Conservation (phyloP, 2,113 vertebrate genomes). For the Girardinichthys multiradiatus region DNA sequence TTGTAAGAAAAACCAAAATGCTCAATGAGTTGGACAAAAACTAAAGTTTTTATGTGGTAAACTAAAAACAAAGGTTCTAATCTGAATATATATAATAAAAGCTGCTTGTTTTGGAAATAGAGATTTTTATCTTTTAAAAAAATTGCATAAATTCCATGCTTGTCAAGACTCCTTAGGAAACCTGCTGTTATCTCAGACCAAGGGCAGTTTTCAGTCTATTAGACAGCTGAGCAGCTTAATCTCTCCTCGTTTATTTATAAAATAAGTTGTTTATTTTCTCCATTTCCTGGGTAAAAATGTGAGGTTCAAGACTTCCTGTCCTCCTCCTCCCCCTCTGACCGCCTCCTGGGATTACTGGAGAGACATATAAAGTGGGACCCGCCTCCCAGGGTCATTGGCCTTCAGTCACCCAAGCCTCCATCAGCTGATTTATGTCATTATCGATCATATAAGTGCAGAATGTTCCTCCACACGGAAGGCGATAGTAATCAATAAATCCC, state of each 20-base stretch:
- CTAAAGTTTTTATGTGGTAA: not conserved
- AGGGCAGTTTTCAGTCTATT: slow-evolving; percentile 56
- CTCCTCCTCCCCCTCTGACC: slow-evolving; percentile 49
- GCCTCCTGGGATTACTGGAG: slow-evolving; percentile 46
- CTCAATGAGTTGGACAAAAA: not conserved
- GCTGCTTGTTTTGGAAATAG: too few relatives aligned
- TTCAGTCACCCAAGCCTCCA: slow-evolving; percentile 36
- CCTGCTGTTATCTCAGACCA: slow-evolving; percentile 45
- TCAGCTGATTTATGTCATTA: slow-evolving; percentile 54
- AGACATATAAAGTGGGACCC: slow-evolving; percentile 49
- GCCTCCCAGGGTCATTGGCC: slow-evolving; percentile 30
- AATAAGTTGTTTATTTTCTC: slow-evolving; percentile 66
- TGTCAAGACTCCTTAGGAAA: not conserved
- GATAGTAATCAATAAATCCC: slow-evolving; percentile 58
- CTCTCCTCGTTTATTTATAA: slow-evolving; percentile 60
- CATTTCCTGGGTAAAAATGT: slow-evolving; percentile 54
- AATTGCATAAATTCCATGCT: not conserved
- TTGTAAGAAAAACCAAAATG: not conserved
- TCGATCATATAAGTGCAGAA: slow-evolving; percentile 62
- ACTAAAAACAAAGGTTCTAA: not conserved
- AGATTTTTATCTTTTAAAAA: not conserved
- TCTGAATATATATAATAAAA: not conserved
- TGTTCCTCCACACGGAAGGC: slow-evolving; percentile 49
- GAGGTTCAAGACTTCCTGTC: slow-evolving; percentile 38
- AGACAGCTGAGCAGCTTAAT: slow-evolving; percentile 48